Percentiles rank a stretch among this genome's conserved stretches.
These are phyloP conservation scores for Scelioninae gen. 1 DNA, from an alignment of 2,888 invertebrate species.

Conservation along the genomic window DNA sequence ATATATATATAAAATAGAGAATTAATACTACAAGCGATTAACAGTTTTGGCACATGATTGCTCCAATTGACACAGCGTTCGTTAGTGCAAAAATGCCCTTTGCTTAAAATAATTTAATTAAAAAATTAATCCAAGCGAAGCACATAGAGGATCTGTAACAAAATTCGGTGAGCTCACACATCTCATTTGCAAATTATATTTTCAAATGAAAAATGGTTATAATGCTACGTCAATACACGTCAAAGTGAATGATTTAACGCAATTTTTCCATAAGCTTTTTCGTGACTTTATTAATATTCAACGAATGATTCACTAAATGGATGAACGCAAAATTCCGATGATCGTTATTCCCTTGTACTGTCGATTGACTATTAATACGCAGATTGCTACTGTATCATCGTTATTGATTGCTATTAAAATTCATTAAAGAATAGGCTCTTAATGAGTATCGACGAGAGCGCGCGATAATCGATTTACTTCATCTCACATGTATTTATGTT, in stretches of 20 bases:
- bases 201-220: slow-evolving; percentile 41
- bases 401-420: slow-evolving; percentile 63
- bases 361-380: slow-evolving; percentile 65
- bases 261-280: slow-evolving; percentile 56
- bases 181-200: slow-evolving; percentile 44
- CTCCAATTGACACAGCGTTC: not conserved
- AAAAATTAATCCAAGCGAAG: slow-evolving; percentile 15
- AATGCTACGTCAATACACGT: slow-evolving; percentile 44
- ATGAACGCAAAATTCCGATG: slow-evolving; percentile 43
- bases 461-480: slow-evolving; percentile 33
- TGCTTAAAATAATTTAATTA: slow-evolving; percentile 16
- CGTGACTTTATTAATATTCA: slow-evolving; percentile 58
- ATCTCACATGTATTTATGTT: slow-evolving; percentile 19
- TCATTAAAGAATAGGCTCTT: slow-evolving; percentile 55
- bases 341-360: slow-evolving; percentile 52
- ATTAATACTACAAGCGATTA: not conserved
- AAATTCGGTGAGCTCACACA: not conserved
- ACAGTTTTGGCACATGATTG: not conserved
- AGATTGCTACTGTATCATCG: slow-evolving; percentile 63
- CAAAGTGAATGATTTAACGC: slow-evolving; percentile 55
- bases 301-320: slow-evolving; percentile 51
- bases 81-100: slow-evolving; percentile 14
- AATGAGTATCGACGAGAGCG: slow-evolving; percentile 48
- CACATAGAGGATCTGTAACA: not conserved
- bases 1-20: no score